Base-by-base conservation (phyloP, 1,140 invertebrate species). In the Caerostris darwini region DNA sequence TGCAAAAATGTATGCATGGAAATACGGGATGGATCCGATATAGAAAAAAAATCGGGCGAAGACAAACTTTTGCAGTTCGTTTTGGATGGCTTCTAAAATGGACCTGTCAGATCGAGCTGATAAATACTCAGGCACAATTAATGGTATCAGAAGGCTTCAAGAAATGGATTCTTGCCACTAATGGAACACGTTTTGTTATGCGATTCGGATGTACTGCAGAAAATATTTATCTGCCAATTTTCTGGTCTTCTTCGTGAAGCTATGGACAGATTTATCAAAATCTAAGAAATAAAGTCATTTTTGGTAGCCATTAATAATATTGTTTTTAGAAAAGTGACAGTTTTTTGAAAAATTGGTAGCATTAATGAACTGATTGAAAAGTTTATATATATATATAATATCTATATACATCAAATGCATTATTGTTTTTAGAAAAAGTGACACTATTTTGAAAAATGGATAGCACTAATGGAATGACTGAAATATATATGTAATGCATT, bases 151-250 rank as follows among this genome's bases (percentile, higher is more conserved):
- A 77, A 77, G 50, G 71, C 71, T 53, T 10, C 71, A 10, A 77
- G 71, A 77, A 64, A 64, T 17, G 61, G 8, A 64, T 8, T 17
- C 61, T 3, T 64, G 61, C 7, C 17, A 77, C 71, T 77, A 77
- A 77, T 77, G 71, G 71, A 77, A 12, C 34, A 53, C 8, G 71
- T 14, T 12, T 50, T 77, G 50, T 77, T 19, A 8, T 50, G 7
- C 34, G 34, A 34, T 34, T 34, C 19, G 53, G 53, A 77, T 77
- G 34, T 53, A 3, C 12, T 12, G 71, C 14, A 7, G 82, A 34
- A 83, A 83, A 83, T 83, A 83, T 83, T 56, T 83, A 83, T 83
- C 53, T 57, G 82, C 50, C 82, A 56, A 83, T 83, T 83, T 83
- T 83, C 82, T 83, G 17, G 54, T 83, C 7, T 14, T 17, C 82